Base-by-base conservation (phyloP, 2,113 vertebrate genomes). In the Meriones unguiculatus region DNA sequence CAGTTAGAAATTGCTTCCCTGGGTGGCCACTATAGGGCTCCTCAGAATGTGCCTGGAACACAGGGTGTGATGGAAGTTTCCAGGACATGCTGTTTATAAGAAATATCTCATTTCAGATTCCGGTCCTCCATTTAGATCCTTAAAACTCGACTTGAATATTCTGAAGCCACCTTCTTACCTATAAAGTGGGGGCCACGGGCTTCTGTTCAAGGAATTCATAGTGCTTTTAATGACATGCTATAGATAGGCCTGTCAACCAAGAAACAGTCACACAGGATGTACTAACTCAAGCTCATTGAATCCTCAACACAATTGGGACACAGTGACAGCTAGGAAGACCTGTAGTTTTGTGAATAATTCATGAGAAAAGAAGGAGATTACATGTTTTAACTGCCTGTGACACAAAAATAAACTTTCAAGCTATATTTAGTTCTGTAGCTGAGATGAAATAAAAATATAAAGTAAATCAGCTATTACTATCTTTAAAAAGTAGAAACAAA, bases 81-180 rank as follows among this genome's bases (percentile, higher is more conserved):
- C 54, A 14, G 46, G 30, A 72, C 10, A 18, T 7, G 15, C 14
- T 46, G 1, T 41, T 50, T 93, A 22, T 8, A 25, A 86, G 59
- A 78, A 46, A 50, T 4, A 14, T 18, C 82, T 64, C 62, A 52
- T 90, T 93, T 82, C 54, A 85, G 95, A 80, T 64, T 54, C 52
- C 35, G 30, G 59, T 25, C 57, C 17, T 91, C 46, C 46, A 76
- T n/a, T 86, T 93, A 59, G 11, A 38, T 75, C 73, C n/a, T 91
- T 69, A n/a, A 92, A 94, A 92, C 57, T 7, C 7, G 4, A 35
- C 13, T 57, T 87, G 17, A 52, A 22, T n/a, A 30, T 80, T 86
- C 85, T 67, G 62, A 84, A 96, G 35, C 22, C 24, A 20, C 54
- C 32, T 91, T 96, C 75, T 24, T 25, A 69, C 87, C 73, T 96